Base-by-base conservation (phyloP, 2,113 vertebrate species). In the Solea solea region DNA sequence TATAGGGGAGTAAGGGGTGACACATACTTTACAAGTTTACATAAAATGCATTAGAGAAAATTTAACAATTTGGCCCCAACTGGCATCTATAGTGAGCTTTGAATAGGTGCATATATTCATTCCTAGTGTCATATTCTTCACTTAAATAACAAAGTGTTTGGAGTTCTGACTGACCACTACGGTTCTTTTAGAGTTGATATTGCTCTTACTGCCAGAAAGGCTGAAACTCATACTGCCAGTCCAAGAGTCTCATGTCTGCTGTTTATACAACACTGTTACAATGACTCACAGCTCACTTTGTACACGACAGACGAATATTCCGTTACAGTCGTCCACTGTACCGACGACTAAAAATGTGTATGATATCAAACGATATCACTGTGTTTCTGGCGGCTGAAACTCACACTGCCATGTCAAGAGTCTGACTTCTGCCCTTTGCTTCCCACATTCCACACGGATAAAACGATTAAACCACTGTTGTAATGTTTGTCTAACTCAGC, bases 181-280 rank as follows among this genome's bases (percentile, higher is more conserved):
- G 64, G 69, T 82, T 85, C 42, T 53, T 46, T 80, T 82, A 72
- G 41, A 72, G 65, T 79, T 79, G 75, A 62, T 75, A 69, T 78
- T 74, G 64, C 60, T 88, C 82, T 86, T 85, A 89, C 90, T 91
- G 90, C 90, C 90, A 89, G 82, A 78, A 87, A 83, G 51, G 84
- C 86, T 92, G 84, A 86, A 86, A 86, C 91, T 93, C 93, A 87
- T 78, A 93, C 93, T 94, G 93, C 93, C 93, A 93, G 74, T 91
- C 88, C 88, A 92, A 83, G 89, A 93, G 90, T 91, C 82, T 90
- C 90, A 89, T 62, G 91, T 90, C 91, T 87, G 90, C 90, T 89
- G 83, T 84, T 65, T 69, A 82, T 76, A 60, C 41, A 12, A 85
- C 59, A 69, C 53, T 64, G 67, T 56, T 70, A 67, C 64, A 28